Evolutionary conservation across 2,888 invertebrate species (phyloP), one percentile per base, ranked within the genome.

Genomic region (Apamea crenata): DNA sequence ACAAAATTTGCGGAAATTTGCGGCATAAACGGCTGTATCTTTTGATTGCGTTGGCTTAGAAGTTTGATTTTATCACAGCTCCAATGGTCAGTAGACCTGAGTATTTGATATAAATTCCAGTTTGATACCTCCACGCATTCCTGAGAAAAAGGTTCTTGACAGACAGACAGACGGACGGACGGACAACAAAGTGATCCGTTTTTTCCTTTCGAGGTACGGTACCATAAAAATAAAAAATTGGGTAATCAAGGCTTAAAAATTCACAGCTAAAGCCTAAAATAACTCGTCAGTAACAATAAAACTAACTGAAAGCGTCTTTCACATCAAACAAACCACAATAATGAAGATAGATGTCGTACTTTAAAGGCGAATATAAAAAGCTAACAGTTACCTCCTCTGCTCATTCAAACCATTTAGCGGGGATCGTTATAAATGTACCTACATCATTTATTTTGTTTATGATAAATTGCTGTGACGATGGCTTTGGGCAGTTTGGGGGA

Each of bases 371-470:
- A 74, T 63, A 47, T 71, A 73, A 77, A 85, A 81, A 80, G 77
- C 47, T 36, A 75, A 81, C 70, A 79, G 80, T 81, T 74, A 81
- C 67, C 47, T 68, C 16, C 65, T 40, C 40, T 74, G 68, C 56
- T 77, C 68, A 80, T 83, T 65, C 70, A 61, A 77, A 72, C 78
- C 90, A 89, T 90, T 90, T 83, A 87, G 76, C 68, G 21, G 67
- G 80, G 77, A 80, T 79, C 74, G 74, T 87, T 81, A 88, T 87
- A 78, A 86, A 87, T 86, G 72, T 77, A 83, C 67, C 53, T 69
- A 73, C 74, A 83, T 76, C 78, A 82, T 85, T 86, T 81, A 85
- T 77, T 77, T 80, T 84, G 81, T 81, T 84, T 65, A 72, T 81
- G 50, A 81, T 87, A 76, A 63, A 63, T 65, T 75, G 16, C 5